A percentile compares a stretch with the other conserved stretches of the same genome.
These are phyloP conservation scores for Ceratosolen solmsi DNA, from an alignment of 1,140 invertebrate species.

Conservation along the genomic window DNA sequence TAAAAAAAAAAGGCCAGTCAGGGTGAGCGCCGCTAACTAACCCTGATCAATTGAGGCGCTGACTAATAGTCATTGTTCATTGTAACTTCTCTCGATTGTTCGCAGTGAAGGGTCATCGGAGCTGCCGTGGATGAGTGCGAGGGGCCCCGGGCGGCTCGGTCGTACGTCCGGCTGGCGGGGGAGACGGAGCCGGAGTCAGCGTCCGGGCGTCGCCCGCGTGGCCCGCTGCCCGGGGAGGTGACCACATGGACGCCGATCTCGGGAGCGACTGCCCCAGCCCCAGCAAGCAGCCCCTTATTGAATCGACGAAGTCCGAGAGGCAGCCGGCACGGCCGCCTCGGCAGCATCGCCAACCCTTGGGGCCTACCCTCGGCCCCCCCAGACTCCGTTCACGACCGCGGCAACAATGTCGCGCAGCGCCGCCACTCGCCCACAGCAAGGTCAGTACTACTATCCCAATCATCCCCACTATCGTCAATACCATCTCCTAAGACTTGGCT, in stretches of 20 bases:
- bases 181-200: slow-evolving; percentile 7
- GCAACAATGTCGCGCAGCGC: slow-evolving; percentile 57
- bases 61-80: too few relatives aligned
- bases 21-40: too few relatives aligned
- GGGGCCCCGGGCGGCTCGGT: slow-evolving; percentile 19
- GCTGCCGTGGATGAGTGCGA: slow-evolving; percentile 44
- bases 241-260: slow-evolving; percentile 51
- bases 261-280: slow-evolving; percentile 12
- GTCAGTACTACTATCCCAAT: slow-evolving; percentile 43
- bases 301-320: not conserved
- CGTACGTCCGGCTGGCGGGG: slow-evolving; percentile 4
- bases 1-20: too few relatives aligned
- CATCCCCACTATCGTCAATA: too few relatives aligned
- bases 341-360: not conserved
- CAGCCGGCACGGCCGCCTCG: slow-evolving; percentile 2
- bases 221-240: slow-evolving; percentile 32
- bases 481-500: too few relatives aligned
- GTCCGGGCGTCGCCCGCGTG: not conserved
- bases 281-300: not conserved
- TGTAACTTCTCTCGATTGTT: too few relatives aligned
- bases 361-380: not conserved
- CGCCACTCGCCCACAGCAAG: slow-evolving; percentile 55
- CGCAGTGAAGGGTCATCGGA: slow-evolving; percentile 17
- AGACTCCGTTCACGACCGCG: slow-evolving; percentile 22
- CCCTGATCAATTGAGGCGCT: too few relatives aligned